Conservation (phyloP, 2,888 invertebrate species). For the Elaeidobius kamerunicus region DNA sequence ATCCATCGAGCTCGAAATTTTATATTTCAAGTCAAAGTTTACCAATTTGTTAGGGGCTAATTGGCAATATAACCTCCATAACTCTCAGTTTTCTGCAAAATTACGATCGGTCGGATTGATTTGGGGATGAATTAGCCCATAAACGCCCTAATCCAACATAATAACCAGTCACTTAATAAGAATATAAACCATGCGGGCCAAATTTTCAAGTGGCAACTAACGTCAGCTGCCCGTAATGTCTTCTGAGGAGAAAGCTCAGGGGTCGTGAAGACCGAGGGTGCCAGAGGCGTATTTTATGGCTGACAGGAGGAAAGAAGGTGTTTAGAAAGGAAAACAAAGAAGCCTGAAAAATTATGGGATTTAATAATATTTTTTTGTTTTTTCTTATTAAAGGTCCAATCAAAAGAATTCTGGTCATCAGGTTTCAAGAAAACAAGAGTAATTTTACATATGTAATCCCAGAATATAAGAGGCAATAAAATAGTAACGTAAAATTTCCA, state of each 20-base stretch:
- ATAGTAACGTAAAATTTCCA: too few species aligned
- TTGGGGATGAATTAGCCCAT: conserved; percentile 28
- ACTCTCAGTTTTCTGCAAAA: conserved; percentile 19
- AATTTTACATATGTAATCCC: too few species aligned
- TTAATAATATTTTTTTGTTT: too few species aligned
- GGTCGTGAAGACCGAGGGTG: conserved; percentile 9
- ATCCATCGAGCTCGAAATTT: neutral
- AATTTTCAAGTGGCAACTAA: conserved; percentile 33
- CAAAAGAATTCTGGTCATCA: too few species aligned
- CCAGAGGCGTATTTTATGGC: conserved; percentile 17
- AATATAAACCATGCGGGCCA: conserved; percentile 35
- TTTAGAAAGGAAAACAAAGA: too few species aligned
- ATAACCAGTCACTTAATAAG: conserved; percentile 40
- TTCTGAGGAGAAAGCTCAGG: conserved; percentile 15
- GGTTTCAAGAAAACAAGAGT: too few species aligned
- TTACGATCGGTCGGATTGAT: conserved; percentile 21
- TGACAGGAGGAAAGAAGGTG: neutral
- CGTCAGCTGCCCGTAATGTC: conserved; percentile 34
- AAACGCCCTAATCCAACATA: conserved; percentile 38
- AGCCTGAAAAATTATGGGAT: too few species aligned
- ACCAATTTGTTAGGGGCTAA: conserved; percentile 3
- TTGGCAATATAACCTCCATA: conserved; percentile 16
- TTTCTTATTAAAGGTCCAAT: too few species aligned
- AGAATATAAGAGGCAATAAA: too few species aligned
- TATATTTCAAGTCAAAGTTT: conserved; percentile 10